Evolutionary conservation across 2,113 vertebrate genomes (phyloP).

Genomic region (Vidua macroura): DNA sequence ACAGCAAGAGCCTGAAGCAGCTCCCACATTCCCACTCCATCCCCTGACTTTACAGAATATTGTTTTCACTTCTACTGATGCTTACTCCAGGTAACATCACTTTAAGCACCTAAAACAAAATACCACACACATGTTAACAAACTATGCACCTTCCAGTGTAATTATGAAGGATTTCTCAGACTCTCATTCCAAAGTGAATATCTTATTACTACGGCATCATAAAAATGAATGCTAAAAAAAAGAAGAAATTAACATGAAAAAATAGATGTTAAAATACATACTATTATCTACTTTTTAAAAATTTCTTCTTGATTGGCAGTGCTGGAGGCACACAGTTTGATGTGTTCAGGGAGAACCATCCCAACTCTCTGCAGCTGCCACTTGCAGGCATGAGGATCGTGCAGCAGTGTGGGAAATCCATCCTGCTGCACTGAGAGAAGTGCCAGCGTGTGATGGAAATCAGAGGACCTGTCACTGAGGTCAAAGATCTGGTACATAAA

Average conservation of each 20-base stretch:
- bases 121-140: not conserved
- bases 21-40: not conserved
- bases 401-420: not conserved
- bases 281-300: not conserved
- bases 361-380: not conserved
- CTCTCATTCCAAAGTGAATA: not conserved
- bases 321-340: not conserved
- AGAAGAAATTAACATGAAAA: not conserved
- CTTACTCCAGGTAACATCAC: not conserved
- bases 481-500: not conserved
- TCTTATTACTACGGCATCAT: not conserved
- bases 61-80: not conserved
- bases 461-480: not conserved
- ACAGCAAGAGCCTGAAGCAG: not conserved
- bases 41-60: not conserved
- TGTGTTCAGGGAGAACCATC: not conserved
- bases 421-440: not conserved
- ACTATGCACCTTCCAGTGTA: not conserved
- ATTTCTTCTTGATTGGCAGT: not conserved
- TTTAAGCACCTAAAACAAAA: not conserved
- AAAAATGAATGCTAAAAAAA: not conserved
- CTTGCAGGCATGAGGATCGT: fast-evolving
- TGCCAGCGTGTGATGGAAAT: not conserved
- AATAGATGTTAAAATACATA: not conserved
- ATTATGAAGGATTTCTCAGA: not conserved